phyloP scores from a whole-genome alignment of 92 coral and sea anemone genomes.

The Paramuricea clavata region DNA sequence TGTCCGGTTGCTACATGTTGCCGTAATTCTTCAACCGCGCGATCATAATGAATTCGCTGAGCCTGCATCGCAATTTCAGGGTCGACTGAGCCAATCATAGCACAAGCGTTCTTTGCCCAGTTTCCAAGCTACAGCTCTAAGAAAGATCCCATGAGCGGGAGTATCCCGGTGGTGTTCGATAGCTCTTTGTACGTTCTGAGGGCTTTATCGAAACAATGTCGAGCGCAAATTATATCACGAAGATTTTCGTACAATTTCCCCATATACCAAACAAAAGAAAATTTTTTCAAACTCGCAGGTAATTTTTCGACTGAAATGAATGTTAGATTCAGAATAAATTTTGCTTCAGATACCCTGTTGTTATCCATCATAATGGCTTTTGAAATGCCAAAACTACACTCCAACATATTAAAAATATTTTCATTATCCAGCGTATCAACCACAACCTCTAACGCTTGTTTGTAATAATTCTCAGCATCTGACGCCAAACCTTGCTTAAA shows the following conservation, averaged over 20 bases:
- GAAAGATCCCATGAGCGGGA: neutral
- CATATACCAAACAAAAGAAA: neutral
- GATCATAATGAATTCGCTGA: conserved; percentile 21
- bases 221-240: neutral
- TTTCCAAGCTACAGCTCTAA: conserved; percentile 26
- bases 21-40: conserved; percentile 6
- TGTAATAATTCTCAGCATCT: conserved; percentile 30
- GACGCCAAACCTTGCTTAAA: neutral
- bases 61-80: neutral
- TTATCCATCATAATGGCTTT: neutral
- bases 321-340: neutral
- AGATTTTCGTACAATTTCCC: conserved; percentile 13
- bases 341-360: neutral
- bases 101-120: neutral
- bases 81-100: neutral
- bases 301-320: neutral
- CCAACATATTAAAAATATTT: neutral
- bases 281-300: neutral
- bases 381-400: neutral
- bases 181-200: conserved; percentile 6
- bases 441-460: conserved; percentile 7
- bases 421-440: neutral
- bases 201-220: conserved; percentile 11
- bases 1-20: conserved; percentile 18
- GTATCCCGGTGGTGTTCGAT: neutral